A percentile compares a stretch with the other conserved stretches of the same genome.
Evolutionary conservation across 2,113 vertebrate genomes (phyloP).

Genomic region (Cebidichthys violaceus): DNA sequence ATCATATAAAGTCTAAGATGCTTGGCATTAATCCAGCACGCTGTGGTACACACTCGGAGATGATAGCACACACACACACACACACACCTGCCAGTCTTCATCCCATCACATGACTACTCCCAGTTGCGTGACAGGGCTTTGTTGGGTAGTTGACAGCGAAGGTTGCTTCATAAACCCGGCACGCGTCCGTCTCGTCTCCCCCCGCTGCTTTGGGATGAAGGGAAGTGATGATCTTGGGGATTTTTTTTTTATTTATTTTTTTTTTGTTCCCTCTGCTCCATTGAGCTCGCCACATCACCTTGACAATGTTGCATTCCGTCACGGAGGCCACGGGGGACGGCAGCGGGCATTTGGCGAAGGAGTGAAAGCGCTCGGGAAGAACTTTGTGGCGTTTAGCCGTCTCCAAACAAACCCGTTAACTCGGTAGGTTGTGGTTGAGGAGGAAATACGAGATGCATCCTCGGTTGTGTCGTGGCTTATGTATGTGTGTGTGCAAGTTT

Average conservation of each 20-base stretch:
- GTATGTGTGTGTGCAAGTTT: slow-evolving; percentile 2
- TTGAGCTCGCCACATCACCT: slow-evolving; percentile 68
- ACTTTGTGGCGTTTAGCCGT: slow-evolving; percentile 29
- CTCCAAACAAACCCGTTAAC: slow-evolving; percentile 42
- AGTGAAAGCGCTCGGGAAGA: slow-evolving; percentile 9
- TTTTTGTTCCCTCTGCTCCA: slow-evolving; percentile 37
- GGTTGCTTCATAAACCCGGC: slow-evolving; percentile 69
- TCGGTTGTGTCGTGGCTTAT: slow-evolving; percentile 19
- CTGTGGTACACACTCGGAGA: slow-evolving; percentile 31
- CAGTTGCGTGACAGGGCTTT: slow-evolving; percentile 59
- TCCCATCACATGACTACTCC: slow-evolving; percentile 57
- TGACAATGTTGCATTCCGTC: slow-evolving; percentile 66
- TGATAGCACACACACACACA: slow-evolving; percentile 11
- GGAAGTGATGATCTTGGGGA: slow-evolving; percentile 76
- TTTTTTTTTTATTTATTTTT: slow-evolving; percentile 52
- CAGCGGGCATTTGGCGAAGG: background rate
- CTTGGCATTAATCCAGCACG: slow-evolving; percentile 49
- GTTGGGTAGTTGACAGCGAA: slow-evolving; percentile 68
- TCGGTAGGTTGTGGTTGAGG: background rate
- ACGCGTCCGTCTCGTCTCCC: slow-evolving; percentile 56
- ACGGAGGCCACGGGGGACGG: slow-evolving; percentile 16
- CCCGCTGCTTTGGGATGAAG: slow-evolving; percentile 67
- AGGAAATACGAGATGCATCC: slow-evolving; percentile 35
- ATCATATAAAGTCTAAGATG: slow-evolving; percentile 45
- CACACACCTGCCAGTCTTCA: slow-evolving; percentile 68